Evolutionary conservation across 2,113 vertebrate species (phyloP), one percentile per base, ranked within the genome.

Genomic region (Rhombomys opimus): DNA sequence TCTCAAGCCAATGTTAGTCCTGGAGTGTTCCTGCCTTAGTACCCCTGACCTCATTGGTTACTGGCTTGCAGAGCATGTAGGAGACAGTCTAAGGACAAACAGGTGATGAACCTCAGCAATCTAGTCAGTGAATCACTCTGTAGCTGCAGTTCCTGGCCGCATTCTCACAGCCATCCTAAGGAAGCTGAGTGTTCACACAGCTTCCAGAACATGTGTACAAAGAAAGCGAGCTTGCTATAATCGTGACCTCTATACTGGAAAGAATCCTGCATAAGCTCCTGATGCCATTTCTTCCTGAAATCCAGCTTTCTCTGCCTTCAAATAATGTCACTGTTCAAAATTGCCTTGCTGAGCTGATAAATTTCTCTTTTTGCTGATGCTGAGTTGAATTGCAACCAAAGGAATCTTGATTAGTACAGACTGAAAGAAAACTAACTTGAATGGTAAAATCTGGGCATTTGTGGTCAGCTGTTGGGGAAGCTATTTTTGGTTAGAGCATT

Each of bases 401-500:
- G 80, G 61, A 91, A 77, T 89, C 92, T 77, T 85, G 77, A 89
- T 94, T 67, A 80, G 61, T 89, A 63, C 41, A 91, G 91, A 77
- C 46, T 70, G 54, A 89, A 88, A 76, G 59, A 32, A 94, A 92
- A 95, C 3, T 59, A 50, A 84, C 23, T 73, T 92, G 78, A 95
- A 92, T 81, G 50, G 32, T 70, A 67, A 73, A 20, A 82, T 94
- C 70, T 89, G 38, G n/a, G 32, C 54, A 15, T n/a, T 50, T 38
- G 7, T 78, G 35, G 54, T 67, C 75, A 91, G n/a, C n/a, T 35
- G 18, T 57, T 89, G 85, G 30, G n/a, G 70, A 57, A 95, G 82
- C 92, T 90, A 61, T 82, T 94, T 92, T 94, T 90, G 75, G 22
- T 87, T 46, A 82, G 9, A 22, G 81, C 93, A 78, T 84, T 96